Evolutionary conservation across 2,888 invertebrate genomes (phyloP).

Genomic region (Volucella zonaria): DNA sequence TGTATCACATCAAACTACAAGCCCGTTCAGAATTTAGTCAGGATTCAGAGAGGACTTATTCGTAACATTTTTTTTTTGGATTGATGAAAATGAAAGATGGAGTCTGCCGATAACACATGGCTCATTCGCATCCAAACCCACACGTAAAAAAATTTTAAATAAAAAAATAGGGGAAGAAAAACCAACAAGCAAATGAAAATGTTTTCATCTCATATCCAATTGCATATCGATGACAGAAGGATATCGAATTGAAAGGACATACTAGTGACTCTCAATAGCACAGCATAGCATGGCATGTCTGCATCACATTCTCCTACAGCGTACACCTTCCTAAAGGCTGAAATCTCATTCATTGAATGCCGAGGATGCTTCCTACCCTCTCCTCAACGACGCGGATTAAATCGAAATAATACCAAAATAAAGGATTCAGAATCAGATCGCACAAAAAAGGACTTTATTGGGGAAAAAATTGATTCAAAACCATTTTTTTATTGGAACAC

Average conservation of each 20-base stretch:
- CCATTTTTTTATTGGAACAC: slow-evolving; percentile 10
- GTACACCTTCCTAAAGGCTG: slow-evolving; percentile 30
- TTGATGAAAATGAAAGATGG: slow-evolving; percentile 66
- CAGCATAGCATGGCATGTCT: slow-evolving; percentile 23
- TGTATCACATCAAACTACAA: slow-evolving; percentile 45
- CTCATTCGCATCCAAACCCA: slow-evolving; percentile 30
- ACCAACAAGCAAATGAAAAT: slow-evolving; percentile 72
- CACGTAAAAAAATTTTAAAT: slow-evolving; percentile 2
- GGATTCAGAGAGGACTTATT: slow-evolving; percentile 30
- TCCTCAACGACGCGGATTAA: slow-evolving; percentile 24
- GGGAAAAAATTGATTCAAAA: slow-evolving; percentile 22
- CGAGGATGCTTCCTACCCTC: slow-evolving; percentile 5
- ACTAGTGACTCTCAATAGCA: slow-evolving; percentile 30
- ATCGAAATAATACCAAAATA: slow-evolving; percentile 64
- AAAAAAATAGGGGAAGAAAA: slow-evolving; percentile 48
- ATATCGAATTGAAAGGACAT: slow-evolving; percentile 69
- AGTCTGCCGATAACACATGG: slow-evolving; percentile 60
- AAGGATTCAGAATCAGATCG: slow-evolving; percentile 24
- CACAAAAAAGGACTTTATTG: slow-evolving; percentile 40
- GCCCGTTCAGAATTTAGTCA: slow-evolving; percentile 59
- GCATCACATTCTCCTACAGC: slow-evolving; percentile 14
- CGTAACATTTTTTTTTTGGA: slow-evolving; percentile 31
- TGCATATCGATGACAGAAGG: slow-evolving; percentile 67
- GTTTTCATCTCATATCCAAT: slow-evolving; percentile 73
- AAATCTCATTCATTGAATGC: slow-evolving; percentile 15